Percentiles rank a stretch among this genome's conserved stretches.
Evolutionary conservation across 2,113 vertebrate species (phyloP).

Genomic region (Sminthopsis crassicaudata): DNA sequence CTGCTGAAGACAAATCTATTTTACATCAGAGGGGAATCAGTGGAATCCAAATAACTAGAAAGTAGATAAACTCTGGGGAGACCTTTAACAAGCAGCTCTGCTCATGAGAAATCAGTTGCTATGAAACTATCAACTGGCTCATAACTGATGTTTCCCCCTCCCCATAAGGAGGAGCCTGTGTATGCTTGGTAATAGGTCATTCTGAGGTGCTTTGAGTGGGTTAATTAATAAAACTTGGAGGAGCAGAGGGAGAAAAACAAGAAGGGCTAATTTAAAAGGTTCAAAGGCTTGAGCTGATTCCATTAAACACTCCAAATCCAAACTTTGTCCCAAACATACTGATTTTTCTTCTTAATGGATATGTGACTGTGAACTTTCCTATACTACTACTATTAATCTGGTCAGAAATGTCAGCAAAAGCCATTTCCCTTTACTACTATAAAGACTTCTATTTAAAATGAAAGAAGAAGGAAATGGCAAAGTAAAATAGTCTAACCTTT

Average conservation of each 20-base stretch:
- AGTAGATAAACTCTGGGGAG: constrained; percentile 73
- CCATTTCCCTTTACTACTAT: not conserved
- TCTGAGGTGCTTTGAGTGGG: constrained; percentile 78
- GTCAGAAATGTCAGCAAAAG: constrained; percentile 4
- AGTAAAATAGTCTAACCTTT: not conserved
- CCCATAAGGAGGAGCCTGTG: constrained; percentile 43
- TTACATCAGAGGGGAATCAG: constrained; percentile 74
- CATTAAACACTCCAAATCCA: constrained; percentile 44
- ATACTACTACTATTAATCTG: not conserved
- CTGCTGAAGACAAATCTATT: constrained; percentile 70
- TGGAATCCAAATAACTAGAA: constrained; percentile 81
- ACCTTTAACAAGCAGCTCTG: constrained; percentile 69
- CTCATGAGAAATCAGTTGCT: constrained; percentile 65
- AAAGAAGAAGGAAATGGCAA: not conserved
- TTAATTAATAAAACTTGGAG: constrained; percentile 77
- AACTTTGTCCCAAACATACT: constrained; percentile 25
- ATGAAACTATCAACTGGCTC: constrained; percentile 67
- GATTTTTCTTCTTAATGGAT: not conserved
- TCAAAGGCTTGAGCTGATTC: constrained; percentile 20
- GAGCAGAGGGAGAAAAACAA: constrained; percentile 22
- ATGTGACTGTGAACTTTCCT: not conserved
- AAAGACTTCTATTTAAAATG: constrained; percentile 41
- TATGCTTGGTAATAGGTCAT: constrained; percentile 68
- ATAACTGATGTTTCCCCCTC: constrained; percentile 17
- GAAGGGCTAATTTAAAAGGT: constrained; percentile 11